phyloP scores from a whole-genome alignment of 2,888 invertebrate species.

The Prenolepis imparis region DNA sequence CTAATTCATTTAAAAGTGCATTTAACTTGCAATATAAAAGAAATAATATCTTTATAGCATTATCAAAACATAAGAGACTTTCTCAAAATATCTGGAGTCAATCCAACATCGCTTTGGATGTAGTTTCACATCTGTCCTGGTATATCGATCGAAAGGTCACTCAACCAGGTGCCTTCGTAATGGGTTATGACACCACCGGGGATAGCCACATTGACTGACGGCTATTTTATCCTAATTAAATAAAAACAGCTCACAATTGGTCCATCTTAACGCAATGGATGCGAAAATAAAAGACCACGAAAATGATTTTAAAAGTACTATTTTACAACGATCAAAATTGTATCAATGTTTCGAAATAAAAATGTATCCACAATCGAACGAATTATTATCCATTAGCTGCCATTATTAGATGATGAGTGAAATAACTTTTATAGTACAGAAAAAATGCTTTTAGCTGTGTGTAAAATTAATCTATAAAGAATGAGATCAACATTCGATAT shows the following conservation, averaged over 20 bases:
- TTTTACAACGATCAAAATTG: neutral
- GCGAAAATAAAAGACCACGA: neutral
- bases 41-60: slow-evolving; percentile 40
- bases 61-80: slow-evolving; percentile 54
- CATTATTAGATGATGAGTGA: neutral
- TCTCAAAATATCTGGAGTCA: slow-evolving; percentile 65
- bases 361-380: neutral
- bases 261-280: slow-evolving; percentile 14
- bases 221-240: slow-evolving; percentile 43
- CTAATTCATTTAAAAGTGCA: neutral
- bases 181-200: slow-evolving; percentile 42
- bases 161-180: slow-evolving; percentile 45
- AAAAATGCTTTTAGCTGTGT: neutral
- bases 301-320: neutral
- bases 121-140: slow-evolving; percentile 69
- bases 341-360: neutral
- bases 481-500: neutral
- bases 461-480: neutral
- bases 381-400: neutral
- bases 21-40: slow-evolving; percentile 34
- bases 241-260: slow-evolving; percentile 18
- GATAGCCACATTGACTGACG: slow-evolving; percentile 37
- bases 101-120: slow-evolving; percentile 69
- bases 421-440: neutral
- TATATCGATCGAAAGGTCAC: slow-evolving; percentile 71